Conservation (phyloP, 2,113 vertebrate genomes). For the Lasiurus cinereus region DNA sequence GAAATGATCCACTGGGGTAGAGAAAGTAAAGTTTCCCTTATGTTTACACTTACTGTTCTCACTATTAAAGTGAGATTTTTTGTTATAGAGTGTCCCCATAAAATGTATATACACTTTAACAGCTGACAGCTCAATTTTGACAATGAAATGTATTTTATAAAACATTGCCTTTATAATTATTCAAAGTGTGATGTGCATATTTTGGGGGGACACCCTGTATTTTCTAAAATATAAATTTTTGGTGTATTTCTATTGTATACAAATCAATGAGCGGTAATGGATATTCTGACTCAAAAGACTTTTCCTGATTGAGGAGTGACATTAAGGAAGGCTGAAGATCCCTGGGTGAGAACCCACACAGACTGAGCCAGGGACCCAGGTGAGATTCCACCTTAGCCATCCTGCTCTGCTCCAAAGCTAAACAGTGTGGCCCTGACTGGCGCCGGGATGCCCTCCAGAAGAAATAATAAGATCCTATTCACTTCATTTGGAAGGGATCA, state of each 20-base stretch:
- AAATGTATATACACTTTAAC: too few relatives aligned
- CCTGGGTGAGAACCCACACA: neutral
- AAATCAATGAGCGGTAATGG: neutral
- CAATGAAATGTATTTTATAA: too few relatives aligned
- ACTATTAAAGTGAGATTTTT: constrained; percentile 6
- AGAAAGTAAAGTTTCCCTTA: neutral
- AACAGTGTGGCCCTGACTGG: neutral
- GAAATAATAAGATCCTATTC: constrained; percentile 28
- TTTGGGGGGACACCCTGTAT: too few relatives aligned
- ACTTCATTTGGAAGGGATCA: constrained; percentile 62
- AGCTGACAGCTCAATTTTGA: too few relatives aligned
- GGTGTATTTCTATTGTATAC: neutral
- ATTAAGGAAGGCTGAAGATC: neutral
- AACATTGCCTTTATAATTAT: too few relatives aligned
- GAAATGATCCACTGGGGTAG: neutral
- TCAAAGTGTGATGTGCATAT: too few relatives aligned
- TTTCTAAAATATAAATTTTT: neutral
- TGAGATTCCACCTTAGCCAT: neutral
- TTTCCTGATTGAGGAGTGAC: neutral
- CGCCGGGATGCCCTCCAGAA: neutral
- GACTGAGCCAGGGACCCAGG: neutral
- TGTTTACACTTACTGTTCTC: neutral
- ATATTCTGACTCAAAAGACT: neutral
- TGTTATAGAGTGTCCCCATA: too few relatives aligned
- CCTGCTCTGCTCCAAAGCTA: neutral